Base-by-base conservation (phyloP, 2,888 invertebrate genomes). In the Cheiracanthium punctorium region DNA sequence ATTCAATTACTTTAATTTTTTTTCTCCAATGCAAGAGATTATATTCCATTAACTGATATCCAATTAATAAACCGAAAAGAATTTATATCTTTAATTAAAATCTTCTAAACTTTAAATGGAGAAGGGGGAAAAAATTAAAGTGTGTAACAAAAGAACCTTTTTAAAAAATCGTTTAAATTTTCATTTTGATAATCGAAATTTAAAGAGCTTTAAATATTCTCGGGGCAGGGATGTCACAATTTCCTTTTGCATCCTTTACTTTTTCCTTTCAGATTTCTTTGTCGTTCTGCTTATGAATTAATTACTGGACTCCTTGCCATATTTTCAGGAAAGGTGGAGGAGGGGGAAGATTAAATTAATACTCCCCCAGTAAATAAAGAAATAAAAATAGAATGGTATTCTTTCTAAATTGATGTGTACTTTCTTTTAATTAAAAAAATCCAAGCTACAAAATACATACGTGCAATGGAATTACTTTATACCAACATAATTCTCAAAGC, bases 131-230 rank as follows among this genome's bases (percentile, higher is more conserved):
- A 82, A 24, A 24, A 7, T 5, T 24, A 8, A 20, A 58, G 24
- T 12, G 4, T 2, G 24, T 17, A 58, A 24, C 58, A 58, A 58
- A 58, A 24, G 7, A 58, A 58, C 58, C 20, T 58, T 58, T n/a
- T 58, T 58, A 58, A 76, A 82, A 74, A 74, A 81, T 81, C 80
- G 80, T 74, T 81, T 74, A 81, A 81, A 81, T 81, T 81, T 74
- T 69, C 73, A 81, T 81, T 74, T 24, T 24, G 58, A 58, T 12
- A 7, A 24, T 58, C 20, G 58, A 58, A 58, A 24, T 58, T 58
- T 20, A 58, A 58, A 58, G 58, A 24, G 58, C 58, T 58, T 58
- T 58, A 7, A 58, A 58, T 58, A 58, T 58, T 58, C 58, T 24
- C 24, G 24, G 24, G n/a, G 24, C 24, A 24, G 58, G 17, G 24